A percentile compares a stretch with the other conserved stretches of the same genome.
Conservation (phyloP, 92 coral and sea anemone genomes). For the Actinernus sp. region DNA sequence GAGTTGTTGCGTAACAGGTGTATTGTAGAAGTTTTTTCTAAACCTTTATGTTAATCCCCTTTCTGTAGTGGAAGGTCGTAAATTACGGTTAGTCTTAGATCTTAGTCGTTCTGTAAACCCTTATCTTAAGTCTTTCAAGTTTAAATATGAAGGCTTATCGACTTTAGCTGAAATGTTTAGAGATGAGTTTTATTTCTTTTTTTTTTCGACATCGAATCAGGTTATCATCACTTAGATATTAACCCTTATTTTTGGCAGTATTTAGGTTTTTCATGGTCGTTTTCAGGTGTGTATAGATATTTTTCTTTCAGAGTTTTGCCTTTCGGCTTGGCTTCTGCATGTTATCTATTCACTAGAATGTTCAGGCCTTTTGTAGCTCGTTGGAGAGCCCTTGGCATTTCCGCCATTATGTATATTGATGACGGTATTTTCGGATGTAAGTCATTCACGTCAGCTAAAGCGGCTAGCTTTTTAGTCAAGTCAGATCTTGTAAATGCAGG, state of each 20-base stretch:
- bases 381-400: constrained; percentile 37
- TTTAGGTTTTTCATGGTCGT: too few relatives aligned
- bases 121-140: constrained; percentile 21
- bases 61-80: constrained; percentile 57
- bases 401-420: constrained; percentile 53
- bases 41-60: constrained; percentile 58
- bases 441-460: constrained; percentile 40
- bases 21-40: constrained; percentile 21
- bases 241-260: too few relatives aligned
- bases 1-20: constrained; percentile 39
- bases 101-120: constrained; percentile 66
- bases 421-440: constrained; percentile 21
- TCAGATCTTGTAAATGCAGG: constrained; percentile 42
- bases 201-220: too few relatives aligned
- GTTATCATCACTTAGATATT: too few relatives aligned
- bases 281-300: too few relatives aligned
- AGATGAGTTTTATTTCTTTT: too few relatives aligned
- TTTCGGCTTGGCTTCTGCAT: constrained; percentile 68
- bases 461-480: constrained; percentile 54
- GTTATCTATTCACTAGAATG: constrained; percentile 61
- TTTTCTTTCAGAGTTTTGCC: too few relatives aligned
- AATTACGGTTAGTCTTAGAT: constrained; percentile 56
- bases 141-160: constrained; percentile 68
- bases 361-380: constrained; percentile 48
- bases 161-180: too few relatives aligned